phyloP scores from a whole-genome alignment of 2,888 invertebrate species.

The Spisula solida region DNA sequence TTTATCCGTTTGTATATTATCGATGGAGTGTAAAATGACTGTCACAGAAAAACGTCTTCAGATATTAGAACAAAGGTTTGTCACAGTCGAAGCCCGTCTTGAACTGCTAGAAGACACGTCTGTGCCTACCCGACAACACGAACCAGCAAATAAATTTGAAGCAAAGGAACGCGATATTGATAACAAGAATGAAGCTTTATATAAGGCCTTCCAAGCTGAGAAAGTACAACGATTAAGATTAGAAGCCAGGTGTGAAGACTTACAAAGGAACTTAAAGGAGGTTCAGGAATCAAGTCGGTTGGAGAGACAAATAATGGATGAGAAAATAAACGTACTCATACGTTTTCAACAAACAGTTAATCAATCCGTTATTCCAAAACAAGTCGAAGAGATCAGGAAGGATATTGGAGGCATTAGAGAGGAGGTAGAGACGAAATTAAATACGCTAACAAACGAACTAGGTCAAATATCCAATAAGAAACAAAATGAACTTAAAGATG shows the following conservation, averaged over 20 bases:
- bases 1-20: background rate
- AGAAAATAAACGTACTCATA: background rate
- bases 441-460: background rate
- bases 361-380: background rate
- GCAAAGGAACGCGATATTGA: background rate
- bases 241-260: background rate
- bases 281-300: background rate
- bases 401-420: background rate
- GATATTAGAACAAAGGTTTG: background rate
- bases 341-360: background rate
- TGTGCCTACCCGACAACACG: background rate
- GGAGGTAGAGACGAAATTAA: background rate
- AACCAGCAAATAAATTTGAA: background rate
- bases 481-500: background rate
- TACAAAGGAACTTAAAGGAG: background rate
- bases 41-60: background rate
- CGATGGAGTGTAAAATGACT: background rate
- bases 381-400: background rate
- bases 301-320: background rate
- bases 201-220: background rate
- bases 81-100: background rate
- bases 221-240: background rate
- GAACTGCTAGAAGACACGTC: background rate
- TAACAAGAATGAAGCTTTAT: background rate
- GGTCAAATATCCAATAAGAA: background rate